phyloP scores from a whole-genome alignment of 2,113 vertebrate genomes.

The Danionella cerebrum region DNA sequence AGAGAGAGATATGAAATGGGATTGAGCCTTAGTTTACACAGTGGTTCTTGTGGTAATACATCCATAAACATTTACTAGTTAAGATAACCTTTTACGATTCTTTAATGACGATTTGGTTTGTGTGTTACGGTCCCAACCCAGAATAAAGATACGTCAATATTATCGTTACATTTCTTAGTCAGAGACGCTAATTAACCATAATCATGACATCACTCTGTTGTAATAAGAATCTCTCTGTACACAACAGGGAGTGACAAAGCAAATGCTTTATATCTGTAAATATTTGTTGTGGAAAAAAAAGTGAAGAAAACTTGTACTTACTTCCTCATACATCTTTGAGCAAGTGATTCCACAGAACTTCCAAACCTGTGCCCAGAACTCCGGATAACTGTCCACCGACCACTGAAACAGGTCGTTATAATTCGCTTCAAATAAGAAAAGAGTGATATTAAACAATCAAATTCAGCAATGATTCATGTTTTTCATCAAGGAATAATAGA shows the following conservation, averaged over 20 bases:
- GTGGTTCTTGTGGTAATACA: neutral
- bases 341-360: constrained; percentile 76
- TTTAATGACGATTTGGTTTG: neutral
- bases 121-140: too few relatives aligned
- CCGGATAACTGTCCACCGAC: constrained; percentile 79
- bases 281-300: neutral
- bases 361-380: constrained; percentile 94
- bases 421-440: constrained; percentile 57
- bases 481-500: too few relatives aligned
- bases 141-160: too few relatives aligned
- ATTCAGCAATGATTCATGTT: too few relatives aligned
- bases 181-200: neutral
- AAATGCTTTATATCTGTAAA: neutral
- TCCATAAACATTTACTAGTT: neutral
- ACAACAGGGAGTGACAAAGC: neutral
- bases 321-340: constrained; percentile 82
- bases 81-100: neutral
- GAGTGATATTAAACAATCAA: too few relatives aligned
- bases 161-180: neutral
- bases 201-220: neutral
- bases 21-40: neutral
- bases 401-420: constrained; percentile 88
- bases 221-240: too few relatives aligned
- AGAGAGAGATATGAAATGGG: neutral
- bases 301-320: constrained; percentile 50